Percentiles rank a stretch among this genome's conserved stretches.
Evolutionary conservation across 2,113 vertebrate species (phyloP).

Genomic region (Galeopterus variegatus): DNA sequence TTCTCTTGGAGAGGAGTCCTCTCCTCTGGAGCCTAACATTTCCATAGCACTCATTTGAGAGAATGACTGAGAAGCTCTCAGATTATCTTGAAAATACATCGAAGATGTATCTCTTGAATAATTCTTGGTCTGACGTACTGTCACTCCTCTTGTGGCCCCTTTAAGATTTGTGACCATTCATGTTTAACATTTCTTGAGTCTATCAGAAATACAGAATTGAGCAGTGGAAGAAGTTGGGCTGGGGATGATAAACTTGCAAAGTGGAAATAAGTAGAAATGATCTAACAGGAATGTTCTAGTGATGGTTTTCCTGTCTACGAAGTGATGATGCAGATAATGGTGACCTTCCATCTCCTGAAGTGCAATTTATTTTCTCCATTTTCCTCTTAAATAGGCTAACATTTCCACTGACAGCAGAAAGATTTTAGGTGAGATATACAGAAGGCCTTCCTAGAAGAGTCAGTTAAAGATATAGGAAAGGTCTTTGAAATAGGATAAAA

Average conservation of each 20-base stretch:
- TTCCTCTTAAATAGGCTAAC: neutral
- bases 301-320: neutral
- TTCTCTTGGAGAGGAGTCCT: neutral
- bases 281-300: neutral
- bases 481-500: slow-evolving; percentile 23
- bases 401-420: neutral
- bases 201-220: neutral
- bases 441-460: neutral
- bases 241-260: neutral
- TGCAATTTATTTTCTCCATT: neutral
- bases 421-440: neutral
- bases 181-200: neutral
- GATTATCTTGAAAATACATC: neutral
- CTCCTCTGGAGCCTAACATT: neutral
- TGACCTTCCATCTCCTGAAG: neutral
- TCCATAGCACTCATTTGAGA: neutral
- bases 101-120: neutral
- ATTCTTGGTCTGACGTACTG: neutral
- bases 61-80: neutral
- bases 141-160: neutral
- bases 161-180: neutral
- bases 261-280: neutral
- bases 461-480: neutral
- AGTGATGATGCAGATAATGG: neutral
- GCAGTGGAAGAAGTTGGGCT: neutral